These are phyloP conservation scores for Zygogramma bicolorata DNA, from an alignment of 2,888 invertebrate species.

Conservation along the genomic window DNA sequence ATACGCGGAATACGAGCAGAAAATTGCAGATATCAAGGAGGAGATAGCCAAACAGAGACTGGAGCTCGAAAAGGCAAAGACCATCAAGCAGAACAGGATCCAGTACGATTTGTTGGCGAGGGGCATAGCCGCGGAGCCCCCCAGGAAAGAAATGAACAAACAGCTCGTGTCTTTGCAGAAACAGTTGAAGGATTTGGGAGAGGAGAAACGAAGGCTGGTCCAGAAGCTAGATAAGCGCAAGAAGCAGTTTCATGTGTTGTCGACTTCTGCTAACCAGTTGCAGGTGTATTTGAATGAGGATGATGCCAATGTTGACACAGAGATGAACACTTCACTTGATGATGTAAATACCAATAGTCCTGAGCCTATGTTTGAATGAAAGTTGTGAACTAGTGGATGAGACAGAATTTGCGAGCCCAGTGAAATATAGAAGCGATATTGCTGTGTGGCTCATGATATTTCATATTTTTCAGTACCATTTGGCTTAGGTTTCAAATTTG, in stretches of 20 bases:
- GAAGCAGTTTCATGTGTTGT: conserved; percentile 91
- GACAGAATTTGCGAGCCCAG: background rate
- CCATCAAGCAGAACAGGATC: conserved; percentile 88
- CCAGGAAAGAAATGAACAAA: conserved; percentile 83
- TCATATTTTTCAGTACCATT: too few species aligned
- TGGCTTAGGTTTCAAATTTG: too few species aligned
- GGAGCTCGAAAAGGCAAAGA: conserved; percentile 85
- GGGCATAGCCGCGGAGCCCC: conserved; percentile 90
- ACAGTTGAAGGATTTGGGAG: conserved; percentile 78
- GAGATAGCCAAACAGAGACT: conserved; percentile 86
- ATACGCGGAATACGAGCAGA: conserved; percentile 81
- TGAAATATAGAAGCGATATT: background rate
- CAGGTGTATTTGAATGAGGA: conserved; percentile 82
- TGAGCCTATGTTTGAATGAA: conserved; percentile 64
- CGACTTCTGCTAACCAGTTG: conserved; percentile 88
- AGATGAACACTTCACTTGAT: conserved; percentile 60
- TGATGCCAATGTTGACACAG: conserved; percentile 57
- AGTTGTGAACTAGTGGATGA: too few species aligned
- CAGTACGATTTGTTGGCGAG: conserved; percentile 95
- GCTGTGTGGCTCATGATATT: too few species aligned
- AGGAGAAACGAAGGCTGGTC: conserved; percentile 79
- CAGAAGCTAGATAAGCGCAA: conserved; percentile 83
- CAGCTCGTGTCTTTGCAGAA: conserved; percentile 78
- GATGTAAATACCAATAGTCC: conserved; percentile 67
- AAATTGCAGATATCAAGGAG: conserved; percentile 83